These are phyloP conservation scores for Oenanthe oenanthe DNA, from an alignment of 2,113 vertebrate species.

Conservation along the genomic window DNA sequence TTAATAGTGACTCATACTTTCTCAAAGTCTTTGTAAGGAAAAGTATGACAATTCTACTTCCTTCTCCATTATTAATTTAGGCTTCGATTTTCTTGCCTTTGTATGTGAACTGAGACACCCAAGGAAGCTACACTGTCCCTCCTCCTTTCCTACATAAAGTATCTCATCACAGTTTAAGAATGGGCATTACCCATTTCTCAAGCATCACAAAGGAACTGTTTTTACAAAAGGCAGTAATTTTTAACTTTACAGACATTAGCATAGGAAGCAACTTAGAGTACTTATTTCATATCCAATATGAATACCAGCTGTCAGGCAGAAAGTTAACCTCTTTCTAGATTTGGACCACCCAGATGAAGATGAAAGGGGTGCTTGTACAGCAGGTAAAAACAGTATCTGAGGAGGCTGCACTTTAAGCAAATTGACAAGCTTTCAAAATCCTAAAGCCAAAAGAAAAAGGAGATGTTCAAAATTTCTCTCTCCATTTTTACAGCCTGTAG, in stretches of 20 bases:
- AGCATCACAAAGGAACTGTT: not conserved
- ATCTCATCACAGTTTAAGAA: not conserved
- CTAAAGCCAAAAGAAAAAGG: not conserved
- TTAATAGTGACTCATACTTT: not conserved
- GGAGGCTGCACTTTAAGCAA: not conserved
- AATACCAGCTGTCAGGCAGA: not conserved
- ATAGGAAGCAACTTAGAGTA: not conserved
- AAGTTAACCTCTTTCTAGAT: not conserved
- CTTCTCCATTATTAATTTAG: not conserved
- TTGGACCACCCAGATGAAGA: not conserved
- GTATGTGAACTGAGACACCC: not conserved
- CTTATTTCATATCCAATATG: not conserved
- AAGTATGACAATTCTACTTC: not conserved
- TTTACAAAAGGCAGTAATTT: not conserved
- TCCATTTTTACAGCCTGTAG: not conserved
- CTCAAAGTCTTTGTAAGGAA: not conserved
- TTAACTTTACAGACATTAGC: not conserved
- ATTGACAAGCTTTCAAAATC: not conserved
- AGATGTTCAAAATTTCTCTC: not conserved
- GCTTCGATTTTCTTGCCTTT: not conserved
- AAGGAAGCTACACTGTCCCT: not conserved
- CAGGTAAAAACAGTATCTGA: not conserved
- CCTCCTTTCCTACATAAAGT: not conserved
- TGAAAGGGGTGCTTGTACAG: not conserved
- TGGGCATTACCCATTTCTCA: not conserved